Conservation (phyloP, 2,113 vertebrate species). For the Telmatochromis bifrenatus region DNA sequence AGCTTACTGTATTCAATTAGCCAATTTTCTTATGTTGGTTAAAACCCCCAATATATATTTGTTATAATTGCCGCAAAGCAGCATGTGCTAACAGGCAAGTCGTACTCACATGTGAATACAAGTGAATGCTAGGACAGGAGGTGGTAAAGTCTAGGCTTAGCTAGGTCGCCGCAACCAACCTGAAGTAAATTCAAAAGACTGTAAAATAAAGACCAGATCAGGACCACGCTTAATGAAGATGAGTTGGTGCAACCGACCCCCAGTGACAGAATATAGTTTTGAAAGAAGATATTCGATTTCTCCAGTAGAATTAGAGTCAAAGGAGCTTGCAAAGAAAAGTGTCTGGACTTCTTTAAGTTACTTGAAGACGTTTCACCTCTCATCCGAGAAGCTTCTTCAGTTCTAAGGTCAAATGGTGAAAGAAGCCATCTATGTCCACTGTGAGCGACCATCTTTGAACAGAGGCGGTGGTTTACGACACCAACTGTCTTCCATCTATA, state of each 20-base stretch:
- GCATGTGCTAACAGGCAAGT: not conserved
- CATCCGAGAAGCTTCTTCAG: too few species aligned
- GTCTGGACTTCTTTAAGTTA: too few species aligned
- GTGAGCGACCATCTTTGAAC: too few species aligned
- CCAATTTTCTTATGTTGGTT: not conserved
- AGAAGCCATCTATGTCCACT: too few species aligned
- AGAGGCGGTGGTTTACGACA: too few species aligned
- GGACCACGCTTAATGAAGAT: not conserved
- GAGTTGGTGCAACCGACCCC: not conserved
- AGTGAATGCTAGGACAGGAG: not conserved
- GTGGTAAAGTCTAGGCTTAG: not conserved
- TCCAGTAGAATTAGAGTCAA: not conserved
- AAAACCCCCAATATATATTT: not conserved
- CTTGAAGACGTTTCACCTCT: too few species aligned
- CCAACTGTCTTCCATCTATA: too few species aligned
- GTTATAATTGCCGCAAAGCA: not conserved
- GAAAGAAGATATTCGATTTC: accelerated
- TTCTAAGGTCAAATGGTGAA: too few species aligned
- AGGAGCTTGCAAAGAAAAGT: too few species aligned
- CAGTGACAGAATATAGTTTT: not conserved
- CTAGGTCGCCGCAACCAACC: accelerated
- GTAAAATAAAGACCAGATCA: not conserved
- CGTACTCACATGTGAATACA: not conserved
- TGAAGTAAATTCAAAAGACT: not conserved
- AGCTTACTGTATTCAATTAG: not conserved